phyloP scores from a whole-genome alignment of 2,797 vertebrate species.

The Syndactyla subalaris region DNA sequence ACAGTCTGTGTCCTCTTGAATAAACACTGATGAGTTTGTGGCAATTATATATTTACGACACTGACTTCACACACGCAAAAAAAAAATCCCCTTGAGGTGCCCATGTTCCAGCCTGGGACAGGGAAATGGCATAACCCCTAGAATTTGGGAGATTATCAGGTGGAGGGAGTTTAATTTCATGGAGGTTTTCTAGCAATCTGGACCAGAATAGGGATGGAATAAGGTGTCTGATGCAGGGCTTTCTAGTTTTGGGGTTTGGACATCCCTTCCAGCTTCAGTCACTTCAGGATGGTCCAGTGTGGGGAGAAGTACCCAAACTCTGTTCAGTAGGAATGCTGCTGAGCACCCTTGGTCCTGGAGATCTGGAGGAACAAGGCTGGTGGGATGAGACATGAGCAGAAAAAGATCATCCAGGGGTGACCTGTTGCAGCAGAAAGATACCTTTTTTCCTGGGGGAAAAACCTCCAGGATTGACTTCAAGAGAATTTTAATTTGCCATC shows the following conservation, averaged over 20 bases:
- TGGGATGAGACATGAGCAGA: not conserved
- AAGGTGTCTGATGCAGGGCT: not conserved
- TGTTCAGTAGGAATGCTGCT: not conserved
- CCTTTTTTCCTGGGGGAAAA: accelerated
- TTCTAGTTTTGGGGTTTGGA: not conserved
- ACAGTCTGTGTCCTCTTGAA: not conserved
- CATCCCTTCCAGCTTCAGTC: not conserved
- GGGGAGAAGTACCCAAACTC: not conserved
- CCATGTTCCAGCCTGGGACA: not conserved
- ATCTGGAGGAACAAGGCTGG: not conserved
- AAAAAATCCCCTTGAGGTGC: not conserved
- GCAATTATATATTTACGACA: not conserved
- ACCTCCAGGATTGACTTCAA: accelerated
- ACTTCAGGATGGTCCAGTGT: not conserved
- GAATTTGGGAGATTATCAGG: not conserved
- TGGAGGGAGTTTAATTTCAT: not conserved
- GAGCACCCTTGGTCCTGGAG: accelerated
- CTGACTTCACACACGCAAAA: accelerated
- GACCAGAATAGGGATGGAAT: not conserved
- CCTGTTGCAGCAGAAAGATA: not conserved
- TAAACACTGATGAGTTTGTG: not conserved
- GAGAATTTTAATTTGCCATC: not conserved
- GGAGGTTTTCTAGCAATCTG: not conserved
- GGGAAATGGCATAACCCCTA: accelerated
- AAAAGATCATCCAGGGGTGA: not conserved